Evolutionary conservation across 53 echinoderm and acorn worm species (phyloP).

Genomic region (Hippasteria phrygiana): DNA sequence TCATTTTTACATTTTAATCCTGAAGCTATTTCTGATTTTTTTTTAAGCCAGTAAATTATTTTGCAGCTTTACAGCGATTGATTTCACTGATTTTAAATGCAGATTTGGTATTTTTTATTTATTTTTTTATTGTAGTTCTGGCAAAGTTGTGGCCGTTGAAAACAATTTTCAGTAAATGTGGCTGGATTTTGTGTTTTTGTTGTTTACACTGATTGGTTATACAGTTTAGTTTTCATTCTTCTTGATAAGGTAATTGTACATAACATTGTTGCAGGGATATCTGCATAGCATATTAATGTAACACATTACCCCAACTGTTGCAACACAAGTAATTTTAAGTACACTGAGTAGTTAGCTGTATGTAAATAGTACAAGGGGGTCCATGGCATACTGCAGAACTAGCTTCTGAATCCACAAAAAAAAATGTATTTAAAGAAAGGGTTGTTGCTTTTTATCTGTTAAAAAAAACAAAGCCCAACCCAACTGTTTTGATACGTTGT

Average conservation of each 20-base stretch:
- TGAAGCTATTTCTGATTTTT: conserved; percentile 7
- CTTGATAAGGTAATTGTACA: conserved; percentile 48
- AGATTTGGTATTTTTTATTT: conserved; percentile 40
- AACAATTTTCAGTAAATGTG: not conserved
- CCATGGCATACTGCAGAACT: conserved; percentile 41
- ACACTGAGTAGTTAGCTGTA: not conserved
- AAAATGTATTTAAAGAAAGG: conserved; percentile 17
- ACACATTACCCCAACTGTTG: conserved; percentile 48
- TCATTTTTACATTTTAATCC: not conserved
- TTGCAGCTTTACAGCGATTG: conserved; percentile 3
- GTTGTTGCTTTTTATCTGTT: conserved; percentile 56
- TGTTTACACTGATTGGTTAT: conserved; percentile 3
- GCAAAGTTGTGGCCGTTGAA: not conserved
- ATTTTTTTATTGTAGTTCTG: conserved; percentile 35
- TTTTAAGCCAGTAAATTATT: conserved; percentile 54
- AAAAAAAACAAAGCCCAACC: conserved; percentile 48
- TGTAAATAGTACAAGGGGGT: conserved; percentile 41
- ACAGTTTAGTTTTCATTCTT: not conserved
- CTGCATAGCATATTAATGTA: conserved; percentile 19
- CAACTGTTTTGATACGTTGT: conserved; percentile 62
- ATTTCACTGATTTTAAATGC: conserved; percentile 30
- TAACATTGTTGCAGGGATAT: conserved; percentile 23
- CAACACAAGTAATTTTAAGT: not conserved
- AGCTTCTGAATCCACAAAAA: conserved; percentile 19
- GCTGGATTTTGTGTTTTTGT: conserved; percentile 4